Base-by-base conservation (phyloP, 37 sponge, comb jelly and placozoan genomes). In the Halisarca cf. caerulea region DNA sequence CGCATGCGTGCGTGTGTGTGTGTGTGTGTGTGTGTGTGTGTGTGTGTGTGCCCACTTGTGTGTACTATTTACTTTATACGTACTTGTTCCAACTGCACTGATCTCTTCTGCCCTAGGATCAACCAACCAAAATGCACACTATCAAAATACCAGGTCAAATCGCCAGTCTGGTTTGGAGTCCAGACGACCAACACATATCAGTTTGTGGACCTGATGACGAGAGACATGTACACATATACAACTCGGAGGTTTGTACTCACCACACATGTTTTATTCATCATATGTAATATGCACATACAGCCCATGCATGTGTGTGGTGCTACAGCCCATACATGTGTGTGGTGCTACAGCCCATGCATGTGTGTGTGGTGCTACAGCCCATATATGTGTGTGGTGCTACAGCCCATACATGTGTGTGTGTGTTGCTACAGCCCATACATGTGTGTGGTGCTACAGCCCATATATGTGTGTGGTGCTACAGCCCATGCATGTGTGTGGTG, bases 161-260 rank as follows among this genome's bases (percentile, higher is more conserved):
- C 21, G 93, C 94, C 1, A 82, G 43, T 82, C 54, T 98, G 51
- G 60, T 89, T 20, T 98, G 99, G 99, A 92, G 93, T 44, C 99
- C 96, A 30, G 93, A 98, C 73, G 99, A 98, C 90, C 71, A 81
- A 0, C 78, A 90, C 66, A 72, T 98, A 37, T 71, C 94, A 8
- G 80, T 72, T 23, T 96, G 99, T 90, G 99, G 99, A 30, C 84
- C 73, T 9, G 98, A 95, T 73, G 94, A 93, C 30, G 96, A 92
- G 59, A 90, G 80, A 32, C 69, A 93, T 21, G 94, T 98, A 30
- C 95, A 79, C 80, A 87, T 58, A 30, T 74, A 44, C 25, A 23
- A 74, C 77, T 84, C 87, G 36, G 86, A 93, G 89, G 96, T 96
- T 43, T 20, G 64, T 40, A 47, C 9, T 47, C n/a, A n/a, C n/a